A percentile compares a stretch with the other conserved stretches of the same genome.
Conservation (phyloP, 2,113 vertebrate species). For the Morone saxatilis region DNA sequence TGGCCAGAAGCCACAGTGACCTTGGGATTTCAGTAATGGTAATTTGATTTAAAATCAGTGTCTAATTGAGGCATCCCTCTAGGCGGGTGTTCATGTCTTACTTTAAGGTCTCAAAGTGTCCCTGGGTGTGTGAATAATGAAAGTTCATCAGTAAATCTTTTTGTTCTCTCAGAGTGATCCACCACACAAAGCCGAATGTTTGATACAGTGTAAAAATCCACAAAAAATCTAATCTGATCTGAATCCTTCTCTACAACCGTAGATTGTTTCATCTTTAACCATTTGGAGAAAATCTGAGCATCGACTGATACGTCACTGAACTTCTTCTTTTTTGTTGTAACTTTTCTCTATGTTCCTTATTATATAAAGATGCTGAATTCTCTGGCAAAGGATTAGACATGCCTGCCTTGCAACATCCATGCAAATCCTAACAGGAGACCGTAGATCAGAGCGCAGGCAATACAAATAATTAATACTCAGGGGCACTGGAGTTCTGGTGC, state of each 20-base stretch:
- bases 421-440: constrained; percentile 70
- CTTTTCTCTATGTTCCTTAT: constrained; percentile 40
- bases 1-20: constrained; percentile 33
- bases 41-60: constrained; percentile 69
- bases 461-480: constrained; percentile 81
- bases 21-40: constrained; percentile 61
- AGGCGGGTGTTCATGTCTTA: constrained; percentile 33
- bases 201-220: constrained; percentile 27
- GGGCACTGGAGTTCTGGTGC: constrained; percentile 60
- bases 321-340: background rate
- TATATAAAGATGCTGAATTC: constrained; percentile 58
- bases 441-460: constrained; percentile 70
- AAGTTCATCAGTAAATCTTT: constrained; percentile 75
- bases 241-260: constrained; percentile 2
- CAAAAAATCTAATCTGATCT: background rate
- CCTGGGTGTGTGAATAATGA: constrained; percentile 72
- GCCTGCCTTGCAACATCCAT: constrained; percentile 69
- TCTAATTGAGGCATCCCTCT: constrained; percentile 64
- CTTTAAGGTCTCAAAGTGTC: constrained; percentile 57
- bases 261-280: constrained; percentile 31
- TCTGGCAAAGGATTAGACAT: constrained; percentile 71
- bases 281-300: constrained; percentile 42
- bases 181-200: constrained; percentile 42
- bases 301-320: constrained; percentile 1
- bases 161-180: constrained; percentile 67